phyloP scores from a whole-genome alignment of 2,797 vertebrate species.

The Lutjanus campechanus region DNA sequence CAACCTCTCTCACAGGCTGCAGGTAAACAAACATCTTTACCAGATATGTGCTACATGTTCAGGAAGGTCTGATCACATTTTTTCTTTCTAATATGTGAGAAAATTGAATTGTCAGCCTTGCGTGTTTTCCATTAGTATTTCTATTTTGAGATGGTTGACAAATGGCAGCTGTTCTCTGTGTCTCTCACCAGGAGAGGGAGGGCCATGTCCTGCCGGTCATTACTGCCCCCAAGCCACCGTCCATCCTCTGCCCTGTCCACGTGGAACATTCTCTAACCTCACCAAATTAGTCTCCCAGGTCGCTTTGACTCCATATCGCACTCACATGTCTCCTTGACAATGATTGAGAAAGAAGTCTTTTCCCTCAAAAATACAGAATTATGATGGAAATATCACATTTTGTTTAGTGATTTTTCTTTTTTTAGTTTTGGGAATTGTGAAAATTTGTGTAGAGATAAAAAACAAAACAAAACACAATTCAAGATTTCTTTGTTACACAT shows the following conservation, averaged over 20 bases:
- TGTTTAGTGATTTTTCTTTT: not conserved
- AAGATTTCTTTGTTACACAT: not conserved
- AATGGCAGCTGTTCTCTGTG: slow-evolving; percentile 41
- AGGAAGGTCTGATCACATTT: not conserved
- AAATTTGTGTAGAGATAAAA: not conserved
- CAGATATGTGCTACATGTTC: not conserved
- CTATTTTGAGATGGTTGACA: slow-evolving; percentile 30
- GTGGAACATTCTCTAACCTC: slow-evolving; percentile 87
- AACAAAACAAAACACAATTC: not conserved
- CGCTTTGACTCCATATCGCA: slow-evolving; percentile 33
- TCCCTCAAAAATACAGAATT: not conserved
- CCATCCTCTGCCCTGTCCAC: slow-evolving; percentile 87
- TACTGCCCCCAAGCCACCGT: slow-evolving; percentile 87
- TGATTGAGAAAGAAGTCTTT: slow-evolving; percentile 3
- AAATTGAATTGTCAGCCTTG: not conserved
- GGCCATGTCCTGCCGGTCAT: slow-evolving; percentile 90
- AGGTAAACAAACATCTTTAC: slow-evolving; percentile 75
- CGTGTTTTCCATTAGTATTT: not conserved
- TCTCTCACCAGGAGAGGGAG: slow-evolving; percentile 82
- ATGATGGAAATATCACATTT: not conserved
- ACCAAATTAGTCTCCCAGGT: slow-evolving; percentile 87
- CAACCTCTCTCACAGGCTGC: slow-evolving; percentile 73
- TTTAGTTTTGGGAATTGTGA: not conserved
- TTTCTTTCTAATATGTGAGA: not conserved
- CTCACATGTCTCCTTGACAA: slow-evolving; percentile 13